phyloP scores from a whole-genome alignment of 92 coral and sea anemone species.

The Diadumene lineata region DNA sequence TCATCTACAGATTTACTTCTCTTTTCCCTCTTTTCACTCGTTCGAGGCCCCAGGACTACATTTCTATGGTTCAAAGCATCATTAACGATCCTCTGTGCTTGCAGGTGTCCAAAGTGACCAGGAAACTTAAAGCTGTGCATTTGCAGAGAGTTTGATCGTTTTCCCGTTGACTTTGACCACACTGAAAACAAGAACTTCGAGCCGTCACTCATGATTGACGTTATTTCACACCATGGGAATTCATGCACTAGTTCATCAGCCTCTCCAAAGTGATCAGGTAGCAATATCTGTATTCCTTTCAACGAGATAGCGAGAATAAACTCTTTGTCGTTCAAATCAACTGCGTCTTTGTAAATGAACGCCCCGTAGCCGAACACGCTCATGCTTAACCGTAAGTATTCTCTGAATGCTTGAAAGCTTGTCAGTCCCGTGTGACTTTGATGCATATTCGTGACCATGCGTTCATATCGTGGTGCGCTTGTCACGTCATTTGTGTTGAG shows the following conservation, averaged over 20 bases:
- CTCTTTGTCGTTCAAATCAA: constrained; percentile 57
- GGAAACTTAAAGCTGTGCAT: constrained; percentile 24
- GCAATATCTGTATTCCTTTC: constrained; percentile 68
- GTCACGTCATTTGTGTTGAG: constrained; percentile 62
- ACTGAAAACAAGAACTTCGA: constrained; percentile 46
- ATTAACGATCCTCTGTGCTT: constrained; percentile 9
- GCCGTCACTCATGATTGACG: constrained; percentile 62
- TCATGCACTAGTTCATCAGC: constrained; percentile 62
- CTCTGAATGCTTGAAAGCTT: constrained; percentile 60
- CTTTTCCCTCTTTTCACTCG: not conserved
- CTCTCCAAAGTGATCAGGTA: constrained; percentile 49
- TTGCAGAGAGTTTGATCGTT: constrained; percentile 13
- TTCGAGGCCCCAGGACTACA: constrained; percentile 4
- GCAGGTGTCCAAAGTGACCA: constrained; percentile 21
- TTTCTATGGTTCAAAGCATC: constrained; percentile 18
- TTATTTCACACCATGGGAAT: constrained; percentile 63
- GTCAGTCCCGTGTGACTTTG: constrained; percentile 74
- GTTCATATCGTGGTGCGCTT: constrained; percentile 60
- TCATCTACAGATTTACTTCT: constrained; percentile 20
- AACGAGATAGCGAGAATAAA: constrained; percentile 72
- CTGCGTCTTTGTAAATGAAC: constrained; percentile 64
- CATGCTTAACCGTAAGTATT: constrained; percentile 55
- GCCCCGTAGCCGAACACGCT: constrained; percentile 66
- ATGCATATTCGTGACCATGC: constrained; percentile 67
- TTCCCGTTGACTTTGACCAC: not conserved